These are phyloP conservation scores for Plestiodon gilberti DNA, from an alignment of 2,113 vertebrate genomes.

Conservation along the genomic window DNA sequence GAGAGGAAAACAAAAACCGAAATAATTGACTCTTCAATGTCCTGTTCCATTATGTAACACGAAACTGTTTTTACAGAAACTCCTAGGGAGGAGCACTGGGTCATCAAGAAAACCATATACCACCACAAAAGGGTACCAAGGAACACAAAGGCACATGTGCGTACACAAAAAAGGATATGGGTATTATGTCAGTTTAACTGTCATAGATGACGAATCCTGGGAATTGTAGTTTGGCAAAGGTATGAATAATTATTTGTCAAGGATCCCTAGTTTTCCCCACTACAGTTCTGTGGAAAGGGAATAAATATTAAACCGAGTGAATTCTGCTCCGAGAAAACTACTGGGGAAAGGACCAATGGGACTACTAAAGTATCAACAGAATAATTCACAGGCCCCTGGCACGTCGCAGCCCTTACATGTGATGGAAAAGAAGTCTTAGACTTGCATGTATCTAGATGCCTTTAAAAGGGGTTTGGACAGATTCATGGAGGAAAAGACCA, in stretches of 20 bases:
- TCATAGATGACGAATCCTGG: background rate
- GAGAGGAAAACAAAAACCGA: background rate
- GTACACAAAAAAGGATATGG: background rate
- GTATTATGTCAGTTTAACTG: constrained; percentile 24
- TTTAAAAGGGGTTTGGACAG: no score
- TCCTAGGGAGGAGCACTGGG: constrained; percentile 14
- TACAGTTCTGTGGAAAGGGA: background rate
- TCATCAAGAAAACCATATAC: constrained; percentile 5
- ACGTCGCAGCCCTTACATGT: no score
- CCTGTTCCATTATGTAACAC: constrained; percentile 48
- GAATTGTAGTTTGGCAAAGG: background rate
- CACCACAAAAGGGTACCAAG: no score
- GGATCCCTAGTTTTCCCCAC: background rate
- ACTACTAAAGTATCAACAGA: background rate
- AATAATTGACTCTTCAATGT: background rate
- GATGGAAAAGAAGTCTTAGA: no score
- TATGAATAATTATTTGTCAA: background rate
- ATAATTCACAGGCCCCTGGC: no score
- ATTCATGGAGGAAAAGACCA: no score
- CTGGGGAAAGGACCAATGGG: background rate
- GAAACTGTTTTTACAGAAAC: constrained; percentile 34
- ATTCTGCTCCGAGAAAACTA: background rate
- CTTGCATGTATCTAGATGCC: no score
- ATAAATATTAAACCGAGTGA: background rate
- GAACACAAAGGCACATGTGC: no score